Conservation (phyloP, 1,140 invertebrate genomes). For the Lepeophtheirus salmonis region DNA sequence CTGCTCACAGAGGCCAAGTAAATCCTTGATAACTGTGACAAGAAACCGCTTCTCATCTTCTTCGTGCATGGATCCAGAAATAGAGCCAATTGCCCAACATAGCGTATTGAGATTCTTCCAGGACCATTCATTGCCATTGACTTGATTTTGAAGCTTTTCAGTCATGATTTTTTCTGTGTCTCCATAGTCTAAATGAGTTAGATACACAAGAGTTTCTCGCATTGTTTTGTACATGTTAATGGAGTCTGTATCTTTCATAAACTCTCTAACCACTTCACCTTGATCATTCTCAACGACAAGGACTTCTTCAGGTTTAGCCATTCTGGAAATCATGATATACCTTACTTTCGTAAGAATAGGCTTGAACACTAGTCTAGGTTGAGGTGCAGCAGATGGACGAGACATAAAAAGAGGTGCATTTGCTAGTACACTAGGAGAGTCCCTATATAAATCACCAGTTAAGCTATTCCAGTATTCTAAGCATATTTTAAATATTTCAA, state of each 20-base stretch:
- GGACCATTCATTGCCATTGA: conserved; percentile 96
- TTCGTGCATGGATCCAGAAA: conserved; percentile 95
- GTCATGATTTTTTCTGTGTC: conserved; percentile 99
- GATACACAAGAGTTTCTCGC: conserved; percentile 93
- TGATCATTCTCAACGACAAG: conserved; percentile 99
- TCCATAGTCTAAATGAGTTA: conserved; percentile 92
- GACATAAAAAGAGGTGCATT: conserved; percentile 27
- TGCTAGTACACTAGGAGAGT: conserved; percentile 22
- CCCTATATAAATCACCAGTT: conserved; percentile 68
- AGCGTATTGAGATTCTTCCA: conserved; percentile 99
- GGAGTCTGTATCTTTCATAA: conserved; percentile 99
- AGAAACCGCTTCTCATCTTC: conserved; percentile 98
- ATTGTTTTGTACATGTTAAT: conserved; percentile 99
- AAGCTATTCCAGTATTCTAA: conserved; percentile 96
- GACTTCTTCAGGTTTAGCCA: conserved; percentile 99
- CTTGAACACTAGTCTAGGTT: conserved; percentile 47
- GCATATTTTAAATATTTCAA: conserved; percentile 99
- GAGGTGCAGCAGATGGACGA: conserved; percentile 25
- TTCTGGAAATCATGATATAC: conserved; percentile 97
- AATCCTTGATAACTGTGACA: conserved; percentile 96
- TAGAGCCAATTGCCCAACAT: conserved; percentile 99
- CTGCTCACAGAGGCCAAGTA: conserved; percentile 93
- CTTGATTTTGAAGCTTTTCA: conserved; percentile 90
- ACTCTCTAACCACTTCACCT: conserved; percentile 95
- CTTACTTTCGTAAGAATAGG: conserved; percentile 61